A percentile compares a stretch with the other conserved stretches of the same genome.
Conservation (phyloP, 2,797 vertebrate species). For the Sciurus vulgaris region DNA sequence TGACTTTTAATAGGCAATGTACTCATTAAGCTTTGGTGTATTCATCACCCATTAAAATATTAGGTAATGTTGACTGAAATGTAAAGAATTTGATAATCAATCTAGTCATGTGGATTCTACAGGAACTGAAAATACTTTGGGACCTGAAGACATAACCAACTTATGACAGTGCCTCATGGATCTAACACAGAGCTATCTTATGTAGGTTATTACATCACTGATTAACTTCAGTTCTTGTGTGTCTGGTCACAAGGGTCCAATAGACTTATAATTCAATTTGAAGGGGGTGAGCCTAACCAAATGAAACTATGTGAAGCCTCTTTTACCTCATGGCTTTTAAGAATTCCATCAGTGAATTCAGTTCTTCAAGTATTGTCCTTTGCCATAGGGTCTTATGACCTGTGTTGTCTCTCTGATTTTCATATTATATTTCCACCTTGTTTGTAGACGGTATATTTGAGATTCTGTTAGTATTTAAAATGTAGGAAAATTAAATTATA, state of each 20-base stretch:
- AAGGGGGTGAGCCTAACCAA: not conserved
- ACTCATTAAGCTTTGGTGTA: not conserved
- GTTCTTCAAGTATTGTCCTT: not conserved
- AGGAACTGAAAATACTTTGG: not conserved
- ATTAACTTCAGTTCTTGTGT: not conserved
- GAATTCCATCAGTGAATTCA: not conserved
- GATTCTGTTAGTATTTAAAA: not conserved
- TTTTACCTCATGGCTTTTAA: not conserved
- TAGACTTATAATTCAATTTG: not conserved
- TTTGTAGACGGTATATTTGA: conserved; percentile 41
- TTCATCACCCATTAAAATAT: not conserved
- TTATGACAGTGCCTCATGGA: not conserved
- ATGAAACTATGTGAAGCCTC: not conserved
- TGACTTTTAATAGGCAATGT: not conserved
- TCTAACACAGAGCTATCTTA: not conserved
- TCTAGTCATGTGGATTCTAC: not conserved
- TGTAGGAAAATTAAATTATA: conserved; percentile 48
- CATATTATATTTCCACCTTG: not conserved
- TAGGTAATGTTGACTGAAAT: conserved; percentile 13
- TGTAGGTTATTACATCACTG: not conserved
- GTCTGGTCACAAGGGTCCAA: not conserved
- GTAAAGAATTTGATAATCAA: not conserved
- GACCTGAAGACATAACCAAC: not conserved
- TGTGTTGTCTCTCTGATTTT: not conserved
- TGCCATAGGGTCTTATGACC: not conserved